Percentiles rank a stretch among this genome's conserved stretches.
phyloP scores from a whole-genome alignment of 2,888 invertebrate species.

The Pollenia labialis region DNA sequence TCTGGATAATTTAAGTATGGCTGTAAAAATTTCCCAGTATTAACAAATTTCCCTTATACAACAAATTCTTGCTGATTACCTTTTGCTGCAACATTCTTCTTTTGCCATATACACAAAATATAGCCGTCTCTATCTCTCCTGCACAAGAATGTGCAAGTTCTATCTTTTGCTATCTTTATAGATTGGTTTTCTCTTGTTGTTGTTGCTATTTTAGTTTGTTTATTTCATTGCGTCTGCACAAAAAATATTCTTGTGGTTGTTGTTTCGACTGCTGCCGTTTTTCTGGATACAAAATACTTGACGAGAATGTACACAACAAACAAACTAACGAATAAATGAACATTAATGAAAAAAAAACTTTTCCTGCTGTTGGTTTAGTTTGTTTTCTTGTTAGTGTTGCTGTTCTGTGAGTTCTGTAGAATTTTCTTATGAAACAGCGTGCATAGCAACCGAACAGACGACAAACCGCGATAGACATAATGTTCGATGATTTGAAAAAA shows the following conservation, averaged over 20 bases:
- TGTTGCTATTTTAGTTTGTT: conserved; percentile 40
- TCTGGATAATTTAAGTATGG: background rate
- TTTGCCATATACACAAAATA: background rate
- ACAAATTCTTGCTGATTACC: conserved; percentile 28
- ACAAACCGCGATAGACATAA: conserved; percentile 25
- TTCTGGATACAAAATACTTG: conserved; percentile 52
- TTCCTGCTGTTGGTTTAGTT: conserved; percentile 39
- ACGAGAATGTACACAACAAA: conserved; percentile 17
- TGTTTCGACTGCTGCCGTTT: conserved; percentile 26
- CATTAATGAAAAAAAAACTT: conserved; percentile 12
- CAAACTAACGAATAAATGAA: background rate
- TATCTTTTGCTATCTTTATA: conserved; percentile 31
- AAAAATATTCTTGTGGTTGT: conserved; percentile 45
- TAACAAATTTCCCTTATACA: conserved; percentile 45
- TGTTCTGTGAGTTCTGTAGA: conserved; percentile 48
- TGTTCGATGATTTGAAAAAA: background rate
- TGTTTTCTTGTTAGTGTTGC: conserved; percentile 23
- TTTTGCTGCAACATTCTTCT: conserved; percentile 7
- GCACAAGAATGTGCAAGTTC: background rate
- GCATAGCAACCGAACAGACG: conserved; percentile 66
- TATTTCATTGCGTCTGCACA: conserved; percentile 54
- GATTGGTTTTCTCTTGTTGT: conserved; percentile 18
- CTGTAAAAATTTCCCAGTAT: conserved; percentile 57
- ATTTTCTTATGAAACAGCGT: conserved; percentile 69
- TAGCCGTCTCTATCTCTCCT: conserved; percentile 42